These are phyloP conservation scores for Euwallacea similis DNA, from an alignment of 1,140 invertebrate genomes.

Conservation along the genomic window DNA sequence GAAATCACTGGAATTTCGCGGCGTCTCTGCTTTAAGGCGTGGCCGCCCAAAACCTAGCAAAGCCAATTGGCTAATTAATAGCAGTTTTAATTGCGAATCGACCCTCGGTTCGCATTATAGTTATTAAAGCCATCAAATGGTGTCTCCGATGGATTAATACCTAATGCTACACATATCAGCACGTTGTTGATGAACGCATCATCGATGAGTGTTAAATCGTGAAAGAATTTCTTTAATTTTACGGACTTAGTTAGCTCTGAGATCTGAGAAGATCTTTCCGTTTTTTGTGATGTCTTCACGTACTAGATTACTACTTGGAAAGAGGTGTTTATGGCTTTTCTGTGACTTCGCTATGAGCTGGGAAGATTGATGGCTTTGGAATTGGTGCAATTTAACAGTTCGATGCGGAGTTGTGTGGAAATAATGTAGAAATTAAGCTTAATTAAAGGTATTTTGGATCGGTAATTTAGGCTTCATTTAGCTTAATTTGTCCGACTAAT, in stretches of 20 bases:
- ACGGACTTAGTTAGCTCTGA: neutral
- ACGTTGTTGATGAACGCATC: no score
- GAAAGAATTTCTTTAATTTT: neutral
- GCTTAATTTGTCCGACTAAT: no score
- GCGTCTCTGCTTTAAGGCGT: neutral
- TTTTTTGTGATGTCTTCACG: conserved; percentile 3
- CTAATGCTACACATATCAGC: no score
- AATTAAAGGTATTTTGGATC: no score
- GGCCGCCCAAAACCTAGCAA: no score
- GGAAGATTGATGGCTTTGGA: neutral
- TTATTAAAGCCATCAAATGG: no score
- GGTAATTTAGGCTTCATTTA: no score
- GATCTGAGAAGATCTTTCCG: neutral
- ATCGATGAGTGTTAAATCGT: neutral
- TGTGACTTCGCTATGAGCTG: neutral
- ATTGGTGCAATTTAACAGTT: neutral
- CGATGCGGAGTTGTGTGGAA: neutral
- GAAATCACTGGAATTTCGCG: neutral
- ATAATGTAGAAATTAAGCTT: no score
- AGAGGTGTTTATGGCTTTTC: neutral
- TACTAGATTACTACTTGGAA: neutral
- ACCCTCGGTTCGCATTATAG: no score
- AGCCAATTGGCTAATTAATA: no score
- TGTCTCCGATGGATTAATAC: no score
- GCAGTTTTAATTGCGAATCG: no score